phyloP scores from a whole-genome alignment of 1,140 invertebrate species.

The Zaprionus vittiger region DNA sequence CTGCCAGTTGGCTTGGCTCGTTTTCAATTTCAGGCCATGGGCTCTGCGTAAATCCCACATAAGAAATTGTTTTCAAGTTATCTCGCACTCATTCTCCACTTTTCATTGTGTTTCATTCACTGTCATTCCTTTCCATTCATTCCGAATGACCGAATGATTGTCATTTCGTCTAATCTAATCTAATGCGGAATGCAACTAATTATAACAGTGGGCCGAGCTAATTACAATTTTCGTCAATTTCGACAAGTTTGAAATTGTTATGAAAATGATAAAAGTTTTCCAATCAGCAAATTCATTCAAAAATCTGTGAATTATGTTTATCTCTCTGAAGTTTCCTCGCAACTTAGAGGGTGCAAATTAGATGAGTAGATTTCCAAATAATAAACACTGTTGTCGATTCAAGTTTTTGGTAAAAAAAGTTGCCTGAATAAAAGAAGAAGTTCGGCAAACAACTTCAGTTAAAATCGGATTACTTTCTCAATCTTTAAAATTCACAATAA shows the following conservation, averaged over 20 bases:
- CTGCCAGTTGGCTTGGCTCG: slow-evolving; percentile 33
- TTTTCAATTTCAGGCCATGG: slow-evolving; percentile 70
- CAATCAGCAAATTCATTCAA: not conserved
- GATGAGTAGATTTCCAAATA: too few species aligned
- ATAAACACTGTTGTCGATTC: too few species aligned
- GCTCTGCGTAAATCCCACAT: slow-evolving; percentile 66
- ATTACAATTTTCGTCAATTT: not conserved
- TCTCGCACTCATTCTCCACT: slow-evolving; percentile 29
- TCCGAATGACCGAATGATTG: slow-evolving; percentile 24
- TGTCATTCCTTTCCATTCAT: slow-evolving; percentile 15
- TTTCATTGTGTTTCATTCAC: not conserved
- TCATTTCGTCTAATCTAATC: slow-evolving; percentile 10
- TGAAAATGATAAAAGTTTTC: not conserved
- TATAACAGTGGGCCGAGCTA: not conserved
- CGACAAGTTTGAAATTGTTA: not conserved
- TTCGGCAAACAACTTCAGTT: too few species aligned
- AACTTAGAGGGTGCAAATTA: too few species aligned
- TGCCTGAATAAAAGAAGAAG: too few species aligned
- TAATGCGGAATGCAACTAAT: slow-evolving; percentile 22
- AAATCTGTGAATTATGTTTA: not conserved
- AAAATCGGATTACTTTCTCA: too few species aligned
- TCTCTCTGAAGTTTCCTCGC: not conserved
- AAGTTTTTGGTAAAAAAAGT: too few species aligned
- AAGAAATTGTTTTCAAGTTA: slow-evolving; percentile 78
- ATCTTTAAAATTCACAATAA: too few species aligned